phyloP scores from a whole-genome alignment of 1,140 invertebrate genomes.

The Macrosteles quadrilineatus region DNA sequence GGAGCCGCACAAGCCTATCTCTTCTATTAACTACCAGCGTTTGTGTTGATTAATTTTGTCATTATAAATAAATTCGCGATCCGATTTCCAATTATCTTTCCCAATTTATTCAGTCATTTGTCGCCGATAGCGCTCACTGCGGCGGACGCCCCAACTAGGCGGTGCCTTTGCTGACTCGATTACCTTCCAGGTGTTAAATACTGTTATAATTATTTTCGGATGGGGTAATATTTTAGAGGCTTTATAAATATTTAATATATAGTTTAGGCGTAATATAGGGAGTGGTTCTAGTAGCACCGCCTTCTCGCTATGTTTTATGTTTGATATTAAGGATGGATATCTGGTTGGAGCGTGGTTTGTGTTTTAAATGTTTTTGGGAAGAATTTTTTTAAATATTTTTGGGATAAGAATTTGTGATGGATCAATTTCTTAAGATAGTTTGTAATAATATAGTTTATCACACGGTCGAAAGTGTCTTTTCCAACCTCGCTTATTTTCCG shows the following conservation, averaged over 20 bases:
- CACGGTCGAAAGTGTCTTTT: no score
- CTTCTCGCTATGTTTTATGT: no score
- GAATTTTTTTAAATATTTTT: no score
- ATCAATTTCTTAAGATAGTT: no score
- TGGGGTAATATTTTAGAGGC: conserved; percentile 7
- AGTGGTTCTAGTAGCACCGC: no score
- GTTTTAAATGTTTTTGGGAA: no score
- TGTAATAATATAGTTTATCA: no score
- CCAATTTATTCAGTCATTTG: conserved; percentile 10
- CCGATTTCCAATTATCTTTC: neutral
- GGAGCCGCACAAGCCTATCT: no score
- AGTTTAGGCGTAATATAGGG: conserved; percentile 25
- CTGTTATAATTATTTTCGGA: conserved; percentile 23
- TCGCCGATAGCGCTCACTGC: neutral
- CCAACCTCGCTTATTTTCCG: no score
- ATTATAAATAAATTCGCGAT: conserved; percentile 16
- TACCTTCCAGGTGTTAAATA: conserved; percentile 8
- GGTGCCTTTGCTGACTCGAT: conserved; percentile 9
- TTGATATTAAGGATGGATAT: no score
- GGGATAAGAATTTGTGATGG: no score
- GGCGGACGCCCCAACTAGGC: neutral
- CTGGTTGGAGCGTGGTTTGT: no score
- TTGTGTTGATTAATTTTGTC: conserved; percentile 19
- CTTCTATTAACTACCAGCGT: neutral
- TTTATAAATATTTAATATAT: conserved; percentile 30